phyloP scores from a whole-genome alignment of 2,888 invertebrate genomes.

The Prosopocoilus inquinatus region DNA sequence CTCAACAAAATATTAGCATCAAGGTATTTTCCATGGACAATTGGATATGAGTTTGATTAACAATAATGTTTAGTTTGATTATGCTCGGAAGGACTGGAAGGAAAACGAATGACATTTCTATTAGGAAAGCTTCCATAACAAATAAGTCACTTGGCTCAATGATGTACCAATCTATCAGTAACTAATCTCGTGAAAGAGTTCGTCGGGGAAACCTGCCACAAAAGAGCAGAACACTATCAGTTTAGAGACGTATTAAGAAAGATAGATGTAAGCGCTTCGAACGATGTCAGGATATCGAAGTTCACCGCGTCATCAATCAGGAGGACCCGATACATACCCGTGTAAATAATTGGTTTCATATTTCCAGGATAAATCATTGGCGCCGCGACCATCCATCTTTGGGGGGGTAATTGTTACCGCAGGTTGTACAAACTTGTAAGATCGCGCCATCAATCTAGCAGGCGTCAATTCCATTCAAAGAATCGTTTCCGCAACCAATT shows the following conservation, averaged over 20 bases:
- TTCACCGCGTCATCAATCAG: constrained; percentile 2
- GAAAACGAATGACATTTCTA: background rate
- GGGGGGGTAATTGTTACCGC: constrained; percentile 19
- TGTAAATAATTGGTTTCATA: constrained; percentile 25
- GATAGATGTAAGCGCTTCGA: background rate
- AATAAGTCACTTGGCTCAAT: background rate
- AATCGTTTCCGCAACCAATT: constrained; percentile 19
- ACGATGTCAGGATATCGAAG: constrained; percentile 3
- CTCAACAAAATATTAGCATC: too few relatives aligned
- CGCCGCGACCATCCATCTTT: constrained; percentile 15
- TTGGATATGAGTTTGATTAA: too few relatives aligned
- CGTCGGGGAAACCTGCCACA: background rate
- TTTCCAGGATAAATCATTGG: constrained; percentile 17
- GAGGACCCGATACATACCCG: background rate
- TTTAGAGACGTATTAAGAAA: constrained; percentile 1
- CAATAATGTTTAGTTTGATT: too few relatives aligned
- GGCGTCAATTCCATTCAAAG: constrained; percentile 11
- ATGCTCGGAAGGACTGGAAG: too few relatives aligned
- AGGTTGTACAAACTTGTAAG: constrained; percentile 7
- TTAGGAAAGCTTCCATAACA: background rate
- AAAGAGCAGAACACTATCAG: background rate
- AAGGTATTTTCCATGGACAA: too few relatives aligned
- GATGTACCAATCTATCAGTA: background rate
- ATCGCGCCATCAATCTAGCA: constrained; percentile 11
- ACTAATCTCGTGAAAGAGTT: background rate